A percentile compares a stretch with the other conserved stretches of the same genome.
Conservation (phyloP, 2,888 invertebrate species). For the Agrilus cyanescens region DNA sequence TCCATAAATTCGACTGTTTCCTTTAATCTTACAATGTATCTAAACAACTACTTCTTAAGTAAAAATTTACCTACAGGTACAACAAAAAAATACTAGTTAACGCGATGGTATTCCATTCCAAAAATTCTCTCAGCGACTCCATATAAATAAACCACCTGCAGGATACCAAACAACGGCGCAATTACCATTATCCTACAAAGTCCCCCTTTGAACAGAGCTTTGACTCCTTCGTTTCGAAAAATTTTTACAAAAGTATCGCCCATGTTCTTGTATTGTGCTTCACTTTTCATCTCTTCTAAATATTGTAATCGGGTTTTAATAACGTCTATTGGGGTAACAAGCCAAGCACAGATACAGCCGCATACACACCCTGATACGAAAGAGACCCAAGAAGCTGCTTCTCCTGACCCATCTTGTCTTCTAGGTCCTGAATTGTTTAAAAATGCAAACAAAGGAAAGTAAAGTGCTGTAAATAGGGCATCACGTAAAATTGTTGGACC, state of each 20-base stretch:
- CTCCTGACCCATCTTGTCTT: neutral
- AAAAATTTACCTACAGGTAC: too few relatives aligned
- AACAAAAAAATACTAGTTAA: too few relatives aligned
- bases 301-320: slow-evolving; percentile 3
- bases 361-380: neutral
- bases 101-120: too few relatives aligned
- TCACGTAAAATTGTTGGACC: slow-evolving; percentile 1
- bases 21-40: too few relatives aligned
- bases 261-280: neutral
- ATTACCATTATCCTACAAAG: slow-evolving; percentile 90
- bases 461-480: slow-evolving; percentile 1
- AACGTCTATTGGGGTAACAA: slow-evolving; percentile 2
- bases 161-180: slow-evolving; percentile 91
- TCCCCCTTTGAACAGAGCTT: slow-evolving; percentile 79
- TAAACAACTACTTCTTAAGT: too few relatives aligned
- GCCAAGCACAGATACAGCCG: neutral
- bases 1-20: too few relatives aligned
- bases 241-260: neutral
- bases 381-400: neutral
- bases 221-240: neutral
- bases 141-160: slow-evolving; percentile 87
- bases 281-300: neutral
- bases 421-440: slow-evolving; percentile 1
- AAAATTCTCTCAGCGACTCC: slow-evolving; percentile 35
- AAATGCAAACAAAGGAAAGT: slow-evolving; percentile 1